A percentile compares a stretch with the other conserved stretches of the same genome.
These are phyloP conservation scores for Sebastes umbrosus DNA, from an alignment of 2,797 vertebrate genomes.

Conservation along the genomic window DNA sequence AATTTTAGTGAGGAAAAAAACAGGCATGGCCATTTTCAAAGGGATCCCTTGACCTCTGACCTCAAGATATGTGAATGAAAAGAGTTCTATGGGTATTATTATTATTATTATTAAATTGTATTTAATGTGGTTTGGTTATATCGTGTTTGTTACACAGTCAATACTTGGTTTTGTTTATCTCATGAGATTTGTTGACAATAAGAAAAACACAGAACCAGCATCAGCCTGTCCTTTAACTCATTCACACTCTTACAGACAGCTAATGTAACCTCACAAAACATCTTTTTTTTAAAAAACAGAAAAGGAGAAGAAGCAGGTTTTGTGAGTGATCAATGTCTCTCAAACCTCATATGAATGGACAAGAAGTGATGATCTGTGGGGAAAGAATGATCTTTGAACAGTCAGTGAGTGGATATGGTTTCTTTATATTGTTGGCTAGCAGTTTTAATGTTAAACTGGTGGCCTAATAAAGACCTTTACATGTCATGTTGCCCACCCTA, in stretches of 20 bases:
- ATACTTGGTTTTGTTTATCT: background rate
- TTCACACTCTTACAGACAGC: background rate
- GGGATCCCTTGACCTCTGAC: no score
- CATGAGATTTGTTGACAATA: background rate
- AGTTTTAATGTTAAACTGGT: background rate
- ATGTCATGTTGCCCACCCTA: background rate
- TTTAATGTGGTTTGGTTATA: no score
- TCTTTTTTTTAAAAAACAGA: background rate
- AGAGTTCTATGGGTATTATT: no score
- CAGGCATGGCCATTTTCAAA: no score
- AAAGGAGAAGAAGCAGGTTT: background rate
- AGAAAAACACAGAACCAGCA: background rate
- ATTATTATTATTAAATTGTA: no score
- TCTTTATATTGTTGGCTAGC: background rate
- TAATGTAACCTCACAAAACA: background rate
- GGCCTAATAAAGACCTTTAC: background rate
- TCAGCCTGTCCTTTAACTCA: background rate
- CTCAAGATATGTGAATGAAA: no score
- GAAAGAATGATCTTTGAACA: background rate
- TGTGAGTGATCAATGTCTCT: background rate
- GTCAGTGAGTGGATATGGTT: background rate
- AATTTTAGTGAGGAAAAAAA: no score
- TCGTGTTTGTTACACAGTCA: background rate
- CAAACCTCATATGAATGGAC: background rate
- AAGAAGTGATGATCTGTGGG: background rate